Evolutionary conservation across 2,888 invertebrate species (phyloP).

Genomic region (Dusona sp.): DNA sequence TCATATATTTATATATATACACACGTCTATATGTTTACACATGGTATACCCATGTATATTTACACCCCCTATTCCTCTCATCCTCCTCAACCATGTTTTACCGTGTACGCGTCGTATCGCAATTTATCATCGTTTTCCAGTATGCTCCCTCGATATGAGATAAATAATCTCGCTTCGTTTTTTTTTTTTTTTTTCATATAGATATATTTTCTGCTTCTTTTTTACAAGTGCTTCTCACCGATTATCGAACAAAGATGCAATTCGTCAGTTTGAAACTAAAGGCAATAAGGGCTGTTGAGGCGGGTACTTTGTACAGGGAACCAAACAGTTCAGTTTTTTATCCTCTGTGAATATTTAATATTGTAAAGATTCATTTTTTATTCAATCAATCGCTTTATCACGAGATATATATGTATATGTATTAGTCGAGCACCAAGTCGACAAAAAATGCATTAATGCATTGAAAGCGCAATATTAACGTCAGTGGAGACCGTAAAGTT

Average conservation of each 20-base stretch:
- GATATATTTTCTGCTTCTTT: background rate
- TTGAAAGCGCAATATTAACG: background rate
- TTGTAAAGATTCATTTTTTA: background rate
- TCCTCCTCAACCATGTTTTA: constrained; percentile 12
- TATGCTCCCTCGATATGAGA: constrained; percentile 27
- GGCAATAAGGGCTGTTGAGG: background rate
- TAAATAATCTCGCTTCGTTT: constrained; percentile 33
- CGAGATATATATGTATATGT: background rate
- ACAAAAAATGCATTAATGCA: background rate
- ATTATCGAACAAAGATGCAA: constrained; percentile 30
- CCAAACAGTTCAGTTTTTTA: background rate
- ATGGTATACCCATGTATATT: background rate
- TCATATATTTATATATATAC: background rate
- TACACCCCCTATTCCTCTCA: background rate
- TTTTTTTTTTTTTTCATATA: background rate
- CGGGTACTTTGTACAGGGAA: background rate
- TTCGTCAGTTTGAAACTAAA: constrained; percentile 5
- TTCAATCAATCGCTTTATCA: background rate
- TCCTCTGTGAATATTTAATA: background rate
- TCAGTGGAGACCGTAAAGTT: too few species aligned
- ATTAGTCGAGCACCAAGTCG: background rate
- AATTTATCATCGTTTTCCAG: constrained; percentile 61
- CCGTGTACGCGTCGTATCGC: constrained; percentile 56
- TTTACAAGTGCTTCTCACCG: background rate
- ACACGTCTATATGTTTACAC: constrained; percentile 22